A percentile compares a stretch with the other conserved stretches of the same genome.
phyloP scores from a whole-genome alignment of 2,888 invertebrate species.

The Nomada goodeniana region DNA sequence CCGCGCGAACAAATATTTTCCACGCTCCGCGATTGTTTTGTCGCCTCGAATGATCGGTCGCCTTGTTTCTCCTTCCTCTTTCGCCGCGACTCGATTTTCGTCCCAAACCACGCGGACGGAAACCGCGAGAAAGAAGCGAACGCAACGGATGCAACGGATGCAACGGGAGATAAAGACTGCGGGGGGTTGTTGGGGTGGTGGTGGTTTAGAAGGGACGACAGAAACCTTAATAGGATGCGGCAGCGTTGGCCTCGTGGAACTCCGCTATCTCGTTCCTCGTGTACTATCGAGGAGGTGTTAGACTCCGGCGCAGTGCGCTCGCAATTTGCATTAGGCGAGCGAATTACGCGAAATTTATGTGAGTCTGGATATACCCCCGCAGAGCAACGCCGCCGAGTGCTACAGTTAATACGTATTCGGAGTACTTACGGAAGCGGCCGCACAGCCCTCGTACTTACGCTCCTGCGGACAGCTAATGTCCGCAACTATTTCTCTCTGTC shows the following conservation, averaged over 20 bases:
- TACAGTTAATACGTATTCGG: slow-evolving; percentile 73
- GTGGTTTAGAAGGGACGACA: slow-evolving; percentile 1
- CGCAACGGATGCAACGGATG: background rate
- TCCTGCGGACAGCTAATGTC: slow-evolving; percentile 76
- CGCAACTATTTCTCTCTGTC: slow-evolving; percentile 69
- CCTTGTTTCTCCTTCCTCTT: background rate
- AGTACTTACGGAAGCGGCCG: slow-evolving; percentile 72
- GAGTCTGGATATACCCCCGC: slow-evolving; percentile 70
- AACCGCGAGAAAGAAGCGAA: slow-evolving; percentile 6
- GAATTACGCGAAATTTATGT: slow-evolving; percentile 80
- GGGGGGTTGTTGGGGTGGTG: background rate
- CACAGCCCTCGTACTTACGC: slow-evolving; percentile 73
- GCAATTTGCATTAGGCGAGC: slow-evolving; percentile 79
- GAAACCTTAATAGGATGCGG: slow-evolving; percentile 65
- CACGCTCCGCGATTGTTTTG: background rate
- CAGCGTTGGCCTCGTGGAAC: slow-evolving; percentile 56
- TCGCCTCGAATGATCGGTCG: background rate
- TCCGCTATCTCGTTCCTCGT: slow-evolving; percentile 59
- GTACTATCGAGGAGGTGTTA: slow-evolving; percentile 69
- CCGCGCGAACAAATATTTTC: background rate
- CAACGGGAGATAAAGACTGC: slow-evolving; percentile 26
- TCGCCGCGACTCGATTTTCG: background rate
- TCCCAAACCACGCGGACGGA: background rate
- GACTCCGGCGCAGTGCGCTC: slow-evolving; percentile 62
- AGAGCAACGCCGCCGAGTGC: slow-evolving; percentile 42